Evolutionary conservation across 1,140 invertebrate species (phyloP).

Genomic region (Conus ventricosus): DNA sequence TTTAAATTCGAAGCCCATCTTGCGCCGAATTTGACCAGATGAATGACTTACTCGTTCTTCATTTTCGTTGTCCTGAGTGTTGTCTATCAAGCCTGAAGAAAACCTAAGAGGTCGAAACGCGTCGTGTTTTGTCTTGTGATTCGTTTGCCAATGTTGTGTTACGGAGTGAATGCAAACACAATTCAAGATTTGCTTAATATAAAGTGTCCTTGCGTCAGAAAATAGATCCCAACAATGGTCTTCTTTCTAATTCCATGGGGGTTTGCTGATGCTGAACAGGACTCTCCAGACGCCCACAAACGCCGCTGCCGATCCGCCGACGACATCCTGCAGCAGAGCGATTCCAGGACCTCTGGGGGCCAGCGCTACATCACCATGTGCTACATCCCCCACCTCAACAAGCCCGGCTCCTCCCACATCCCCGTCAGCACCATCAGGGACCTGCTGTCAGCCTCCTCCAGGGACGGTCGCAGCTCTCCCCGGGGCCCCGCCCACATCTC

Average conservation of each 20-base stretch:
- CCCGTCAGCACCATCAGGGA: not conserved
- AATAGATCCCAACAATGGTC: too few species aligned
- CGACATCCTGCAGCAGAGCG: not conserved
- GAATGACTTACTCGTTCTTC: too few species aligned
- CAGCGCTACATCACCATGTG: constrained; percentile 33
- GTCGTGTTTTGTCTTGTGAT: too few species aligned
- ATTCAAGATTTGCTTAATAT: too few species aligned
- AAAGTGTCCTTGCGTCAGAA: too few species aligned
- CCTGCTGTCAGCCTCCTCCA: not conserved
- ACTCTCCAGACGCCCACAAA: not conserved
- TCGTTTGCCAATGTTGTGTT: too few species aligned
- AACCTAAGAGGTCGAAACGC: too few species aligned
- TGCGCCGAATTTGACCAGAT: too few species aligned
- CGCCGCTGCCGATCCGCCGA: not conserved
- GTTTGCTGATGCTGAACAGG: not conserved
- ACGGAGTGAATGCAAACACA: too few species aligned
- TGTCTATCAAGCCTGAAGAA: too few species aligned
- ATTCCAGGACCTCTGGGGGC: not conserved
- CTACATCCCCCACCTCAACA: constrained; percentile 33
- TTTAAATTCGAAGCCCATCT: too few species aligned
- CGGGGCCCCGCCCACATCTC: constrained; percentile 18
- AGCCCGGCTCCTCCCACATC: not conserved
- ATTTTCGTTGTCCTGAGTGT: too few species aligned
- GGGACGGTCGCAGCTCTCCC: not conserved
- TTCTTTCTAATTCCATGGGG: not conserved